Evolutionary conservation across 2,888 invertebrate species (phyloP).

Genomic region (Philhelius pedissequus): DNA sequence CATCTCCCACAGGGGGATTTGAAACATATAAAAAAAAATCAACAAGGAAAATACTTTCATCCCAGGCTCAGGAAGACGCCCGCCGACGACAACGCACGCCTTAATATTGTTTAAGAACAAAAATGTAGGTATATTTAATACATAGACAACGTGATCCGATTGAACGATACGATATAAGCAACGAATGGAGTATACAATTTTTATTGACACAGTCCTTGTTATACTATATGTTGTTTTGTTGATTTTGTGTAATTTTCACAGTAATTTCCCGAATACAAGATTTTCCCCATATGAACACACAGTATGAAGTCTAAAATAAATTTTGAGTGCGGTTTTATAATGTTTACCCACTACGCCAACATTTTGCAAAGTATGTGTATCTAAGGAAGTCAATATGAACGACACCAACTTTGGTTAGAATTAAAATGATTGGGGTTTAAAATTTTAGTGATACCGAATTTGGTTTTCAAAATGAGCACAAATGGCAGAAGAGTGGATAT

Average conservation of each 20-base stretch:
- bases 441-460: slow-evolving; percentile 1
- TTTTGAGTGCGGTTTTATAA: slow-evolving; percentile 37
- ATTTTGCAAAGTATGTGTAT: not conserved
- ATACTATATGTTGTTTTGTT: slow-evolving; percentile 35
- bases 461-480: not conserved
- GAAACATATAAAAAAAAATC: not conserved
- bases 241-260: slow-evolving; percentile 46
- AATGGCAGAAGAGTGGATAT: not conserved
- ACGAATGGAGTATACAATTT: not conserved
- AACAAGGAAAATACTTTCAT: not conserved
- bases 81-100: not conserved
- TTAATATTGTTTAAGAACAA: slow-evolving; percentile 2
- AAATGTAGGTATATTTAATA: not conserved
- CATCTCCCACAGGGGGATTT: not conserved
- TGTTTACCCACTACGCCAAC: slow-evolving; percentile 4
- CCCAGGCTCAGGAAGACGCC: not conserved
- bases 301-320: slow-evolving; percentile 8
- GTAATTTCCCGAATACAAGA: slow-evolving; percentile 30
- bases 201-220: slow-evolving; percentile 38
- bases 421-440: slow-evolving; percentile 54
- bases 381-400: slow-evolving; percentile 24
- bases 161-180: slow-evolving; percentile 43
- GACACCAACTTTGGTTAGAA: slow-evolving; percentile 18
- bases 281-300: not conserved
- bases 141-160: slow-evolving; percentile 53